Evolutionary conservation across 1,140 invertebrate species (phyloP).

Genomic region (Plodia interpunctella): DNA sequence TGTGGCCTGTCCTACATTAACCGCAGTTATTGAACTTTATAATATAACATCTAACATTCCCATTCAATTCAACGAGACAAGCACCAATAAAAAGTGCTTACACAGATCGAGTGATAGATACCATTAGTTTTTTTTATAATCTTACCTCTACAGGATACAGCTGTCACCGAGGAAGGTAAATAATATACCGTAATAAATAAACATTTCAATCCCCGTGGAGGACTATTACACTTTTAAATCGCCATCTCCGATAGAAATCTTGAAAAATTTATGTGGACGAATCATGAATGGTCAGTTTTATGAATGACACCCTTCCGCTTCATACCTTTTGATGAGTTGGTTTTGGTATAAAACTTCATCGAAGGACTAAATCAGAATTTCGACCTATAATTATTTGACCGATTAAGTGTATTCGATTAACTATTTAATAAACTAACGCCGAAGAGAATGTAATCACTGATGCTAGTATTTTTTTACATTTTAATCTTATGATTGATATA

Average conservation of each 20-base stretch:
- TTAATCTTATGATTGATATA: background rate
- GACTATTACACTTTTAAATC: conserved; percentile 38
- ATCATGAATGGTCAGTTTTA: conserved; percentile 9
- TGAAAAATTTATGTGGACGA: conserved; percentile 14
- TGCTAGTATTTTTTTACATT: too few relatives aligned
- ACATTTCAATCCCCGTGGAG: conserved; percentile 41
- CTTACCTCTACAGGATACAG: conserved; percentile 40
- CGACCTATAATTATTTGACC: too few relatives aligned
- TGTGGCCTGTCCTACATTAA: too few relatives aligned
- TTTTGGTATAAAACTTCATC: background rate
- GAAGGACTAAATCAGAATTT: too few relatives aligned
- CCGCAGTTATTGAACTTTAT: too few relatives aligned
- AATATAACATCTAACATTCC: conserved; percentile 19
- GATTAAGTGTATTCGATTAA: background rate
- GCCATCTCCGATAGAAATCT: conserved; percentile 24
- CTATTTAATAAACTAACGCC: too few relatives aligned
- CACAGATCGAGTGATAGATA: background rate
- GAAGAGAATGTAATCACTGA: too few relatives aligned
- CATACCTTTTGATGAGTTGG: background rate
- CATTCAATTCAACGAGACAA: conserved; percentile 15
- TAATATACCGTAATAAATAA: conserved; percentile 42
- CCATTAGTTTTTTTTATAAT: conserved; percentile 13
- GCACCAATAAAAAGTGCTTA: background rate
- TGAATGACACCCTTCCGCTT: conserved; percentile 9
- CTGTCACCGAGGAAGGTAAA: conserved; percentile 33